Conservation (phyloP, 2,113 vertebrate species). For the Ia io region DNA sequence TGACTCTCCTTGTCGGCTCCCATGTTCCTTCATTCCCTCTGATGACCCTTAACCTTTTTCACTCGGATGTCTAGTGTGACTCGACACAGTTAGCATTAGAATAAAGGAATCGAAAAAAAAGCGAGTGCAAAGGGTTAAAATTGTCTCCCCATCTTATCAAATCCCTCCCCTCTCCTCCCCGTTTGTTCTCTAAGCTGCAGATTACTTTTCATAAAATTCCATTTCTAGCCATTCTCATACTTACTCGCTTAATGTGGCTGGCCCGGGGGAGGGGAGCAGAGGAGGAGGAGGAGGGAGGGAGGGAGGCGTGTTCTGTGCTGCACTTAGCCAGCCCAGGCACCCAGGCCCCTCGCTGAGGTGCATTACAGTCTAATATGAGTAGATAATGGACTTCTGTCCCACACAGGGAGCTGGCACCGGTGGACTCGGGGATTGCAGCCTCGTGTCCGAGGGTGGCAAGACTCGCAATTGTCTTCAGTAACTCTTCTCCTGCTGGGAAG, state of each 20-base stretch:
- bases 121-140: background rate
- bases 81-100: no score
- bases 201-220: conserved; percentile 84
- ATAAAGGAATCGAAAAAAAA: no score
- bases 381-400: conserved; percentile 65
- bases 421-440: background rate
- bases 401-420: conserved; percentile 3
- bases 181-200: conserved; percentile 77
- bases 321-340: conserved; percentile 53
- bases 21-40: conserved; percentile 70
- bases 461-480: background rate
- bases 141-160: conserved; percentile 67
- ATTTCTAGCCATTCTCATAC: conserved; percentile 83
- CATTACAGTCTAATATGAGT: conserved; percentile 43
- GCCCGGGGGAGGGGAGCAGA: background rate
- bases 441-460: background rate
- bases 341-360: conserved; percentile 50
- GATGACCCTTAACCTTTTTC: conserved; percentile 8
- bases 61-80: no score
- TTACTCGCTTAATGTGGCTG: conserved; percentile 81
- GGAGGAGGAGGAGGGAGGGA: background rate
- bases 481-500: conserved; percentile 24
- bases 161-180: conserved; percentile 72
- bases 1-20: conserved; percentile 73
- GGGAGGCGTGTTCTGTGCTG: background rate